Evolutionary conservation across 2,888 invertebrate species (phyloP).

Genomic region (Zhuqinia jingwanae): DNA sequence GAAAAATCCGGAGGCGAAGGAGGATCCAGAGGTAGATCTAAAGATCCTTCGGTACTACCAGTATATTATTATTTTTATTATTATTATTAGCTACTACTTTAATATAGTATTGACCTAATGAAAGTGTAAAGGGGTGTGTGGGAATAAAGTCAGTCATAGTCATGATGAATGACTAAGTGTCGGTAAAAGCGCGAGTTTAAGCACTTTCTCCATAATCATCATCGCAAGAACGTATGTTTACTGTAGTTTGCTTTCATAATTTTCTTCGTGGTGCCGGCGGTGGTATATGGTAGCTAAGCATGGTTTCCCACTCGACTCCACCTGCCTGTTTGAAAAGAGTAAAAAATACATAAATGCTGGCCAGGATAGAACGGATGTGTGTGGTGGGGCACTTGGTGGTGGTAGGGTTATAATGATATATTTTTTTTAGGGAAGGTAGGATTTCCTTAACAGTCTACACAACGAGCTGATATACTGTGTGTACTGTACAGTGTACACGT

Average conservation of each 20-base stretch:
- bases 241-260: not conserved
- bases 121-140: constrained; percentile 30
- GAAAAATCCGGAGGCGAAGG: too few species aligned
- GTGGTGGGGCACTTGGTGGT: too few species aligned
- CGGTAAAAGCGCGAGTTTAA: constrained; percentile 24
- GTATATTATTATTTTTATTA: too few species aligned
- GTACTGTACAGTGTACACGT: too few species aligned
- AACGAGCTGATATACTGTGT: too few species aligned
- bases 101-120: constrained; percentile 35
- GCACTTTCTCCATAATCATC: constrained; percentile 25
- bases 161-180: constrained; percentile 44
- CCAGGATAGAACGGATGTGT: not conserved
- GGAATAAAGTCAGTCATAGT: constrained; percentile 36
- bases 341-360: not conserved
- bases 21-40: too few species aligned
- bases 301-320: not conserved
- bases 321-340: not conserved
- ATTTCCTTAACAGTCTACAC: too few species aligned
- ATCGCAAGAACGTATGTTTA: not conserved
- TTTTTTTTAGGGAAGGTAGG: too few species aligned
- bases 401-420: too few species aligned
- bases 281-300: not conserved
- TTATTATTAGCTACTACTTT: constrained; percentile 15
- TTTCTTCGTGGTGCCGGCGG: constrained; percentile 24
- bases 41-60: too few species aligned